phyloP scores from a whole-genome alignment of 2,113 vertebrate species.

The Ardeotis arabs region DNA sequence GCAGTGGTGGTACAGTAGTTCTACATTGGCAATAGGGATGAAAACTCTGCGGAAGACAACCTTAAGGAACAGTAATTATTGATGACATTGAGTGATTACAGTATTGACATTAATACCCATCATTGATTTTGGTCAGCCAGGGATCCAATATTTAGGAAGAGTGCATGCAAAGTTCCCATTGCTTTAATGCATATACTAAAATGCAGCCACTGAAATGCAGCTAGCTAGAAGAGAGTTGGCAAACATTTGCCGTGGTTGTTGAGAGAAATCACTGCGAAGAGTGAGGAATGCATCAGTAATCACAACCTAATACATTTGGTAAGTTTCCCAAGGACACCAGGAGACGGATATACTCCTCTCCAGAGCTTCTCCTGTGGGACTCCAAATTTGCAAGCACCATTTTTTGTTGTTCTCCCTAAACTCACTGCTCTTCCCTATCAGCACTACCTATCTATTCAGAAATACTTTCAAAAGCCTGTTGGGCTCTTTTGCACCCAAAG shows the following conservation, averaged over 20 bases:
- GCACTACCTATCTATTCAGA: neutral
- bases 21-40: neutral
- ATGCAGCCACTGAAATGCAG: neutral
- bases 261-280: neutral
- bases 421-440: neutral
- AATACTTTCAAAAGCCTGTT: neutral
- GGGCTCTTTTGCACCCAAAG: neutral
- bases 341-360: neutral
- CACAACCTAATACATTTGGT: fast-evolving
- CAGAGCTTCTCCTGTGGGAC: neutral
- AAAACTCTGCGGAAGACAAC: neutral
- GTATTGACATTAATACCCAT: neutral
- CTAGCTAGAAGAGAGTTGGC: neutral
- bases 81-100: neutral
- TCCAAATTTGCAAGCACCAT: neutral
- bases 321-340: neutral
- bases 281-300: neutral
- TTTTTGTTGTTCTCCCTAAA: neutral
- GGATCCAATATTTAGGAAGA: neutral
- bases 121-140: neutral
- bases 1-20: neutral
- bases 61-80: neutral
- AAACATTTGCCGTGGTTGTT: neutral
- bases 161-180: neutral
- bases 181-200: neutral